Evolutionary conservation across 2,888 invertebrate genomes (phyloP).

Genomic region (Euclidia mi): DNA sequence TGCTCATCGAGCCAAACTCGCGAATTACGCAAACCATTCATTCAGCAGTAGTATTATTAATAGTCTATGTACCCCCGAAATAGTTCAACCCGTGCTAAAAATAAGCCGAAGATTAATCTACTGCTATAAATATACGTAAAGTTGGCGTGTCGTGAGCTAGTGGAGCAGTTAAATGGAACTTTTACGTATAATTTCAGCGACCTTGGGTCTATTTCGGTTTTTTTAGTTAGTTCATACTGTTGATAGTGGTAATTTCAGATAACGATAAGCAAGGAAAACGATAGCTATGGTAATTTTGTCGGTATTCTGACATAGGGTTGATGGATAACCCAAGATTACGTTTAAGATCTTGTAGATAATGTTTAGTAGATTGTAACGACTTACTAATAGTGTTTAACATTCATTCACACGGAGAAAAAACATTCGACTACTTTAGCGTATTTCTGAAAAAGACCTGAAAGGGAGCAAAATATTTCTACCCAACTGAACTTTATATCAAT

Average conservation of each 20-base stretch:
- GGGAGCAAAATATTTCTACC: no score
- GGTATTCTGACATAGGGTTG: no score
- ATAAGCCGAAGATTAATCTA: conserved; percentile 46
- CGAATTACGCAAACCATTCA: conserved; percentile 13
- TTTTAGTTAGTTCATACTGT: conserved; percentile 10
- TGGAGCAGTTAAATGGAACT: conserved; percentile 25
- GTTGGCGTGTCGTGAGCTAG: conserved; percentile 35
- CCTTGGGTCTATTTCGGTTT: conserved; percentile 36
- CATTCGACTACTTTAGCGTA: no score
- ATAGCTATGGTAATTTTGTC: not conserved
- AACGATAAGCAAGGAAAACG: conserved; percentile 1
- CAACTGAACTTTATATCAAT: no score
- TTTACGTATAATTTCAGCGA: conserved; percentile 26
- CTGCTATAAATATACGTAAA: conserved; percentile 47
- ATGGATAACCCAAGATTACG: no score
- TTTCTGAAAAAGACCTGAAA: no score
- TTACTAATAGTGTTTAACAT: no score
- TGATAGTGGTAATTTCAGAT: conserved; percentile 4
- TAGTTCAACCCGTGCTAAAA: conserved; percentile 47
- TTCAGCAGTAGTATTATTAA: conserved; percentile 28
- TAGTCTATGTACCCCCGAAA: conserved; percentile 36
- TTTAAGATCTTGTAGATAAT: no score
- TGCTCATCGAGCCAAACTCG: not conserved
- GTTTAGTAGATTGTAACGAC: no score
- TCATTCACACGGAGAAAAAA: no score